Evolutionary conservation across 2,113 vertebrate species (phyloP).

Genomic region (Entomyzon cyanotis): DNA sequence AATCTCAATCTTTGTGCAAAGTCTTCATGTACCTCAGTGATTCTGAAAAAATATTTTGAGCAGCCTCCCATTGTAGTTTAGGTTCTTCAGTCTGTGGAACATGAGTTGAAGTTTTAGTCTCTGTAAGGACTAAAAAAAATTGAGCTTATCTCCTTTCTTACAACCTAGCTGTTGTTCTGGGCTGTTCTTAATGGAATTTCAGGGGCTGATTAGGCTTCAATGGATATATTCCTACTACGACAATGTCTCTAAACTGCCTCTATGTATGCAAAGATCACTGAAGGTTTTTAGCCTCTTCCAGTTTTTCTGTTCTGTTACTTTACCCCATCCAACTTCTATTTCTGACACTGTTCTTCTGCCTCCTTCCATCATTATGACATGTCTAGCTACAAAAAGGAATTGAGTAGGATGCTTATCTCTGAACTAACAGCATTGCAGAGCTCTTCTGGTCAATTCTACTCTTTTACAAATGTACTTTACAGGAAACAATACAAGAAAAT

Average conservation of each 20-base stretch:
- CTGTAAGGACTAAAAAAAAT: background rate
- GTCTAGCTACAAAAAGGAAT: background rate
- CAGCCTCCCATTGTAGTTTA: background rate
- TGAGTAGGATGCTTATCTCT: conserved; percentile 6
- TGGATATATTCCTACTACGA: background rate
- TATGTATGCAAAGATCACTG: background rate
- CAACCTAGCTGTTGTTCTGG: background rate
- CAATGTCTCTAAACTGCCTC: background rate
- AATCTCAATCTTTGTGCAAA: background rate
- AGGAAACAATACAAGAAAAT: background rate
- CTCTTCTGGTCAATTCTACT: background rate
- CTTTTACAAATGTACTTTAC: background rate
- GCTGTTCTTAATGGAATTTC: background rate
- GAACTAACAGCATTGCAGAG: background rate
- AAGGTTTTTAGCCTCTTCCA: background rate
- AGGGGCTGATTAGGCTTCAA: background rate
- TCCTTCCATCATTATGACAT: background rate
- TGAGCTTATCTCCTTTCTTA: background rate
- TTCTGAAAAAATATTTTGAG: background rate
- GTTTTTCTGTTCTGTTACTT: background rate
- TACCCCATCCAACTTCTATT: background rate
- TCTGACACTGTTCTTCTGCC: background rate
- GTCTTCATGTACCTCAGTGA: background rate
- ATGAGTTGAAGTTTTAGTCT: background rate
- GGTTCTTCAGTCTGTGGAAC: background rate